A percentile compares a stretch with the other conserved stretches of the same genome.
These are phyloP conservation scores for Buteo buteo DNA, from an alignment of 2,113 vertebrate genomes.

Conservation along the genomic window DNA sequence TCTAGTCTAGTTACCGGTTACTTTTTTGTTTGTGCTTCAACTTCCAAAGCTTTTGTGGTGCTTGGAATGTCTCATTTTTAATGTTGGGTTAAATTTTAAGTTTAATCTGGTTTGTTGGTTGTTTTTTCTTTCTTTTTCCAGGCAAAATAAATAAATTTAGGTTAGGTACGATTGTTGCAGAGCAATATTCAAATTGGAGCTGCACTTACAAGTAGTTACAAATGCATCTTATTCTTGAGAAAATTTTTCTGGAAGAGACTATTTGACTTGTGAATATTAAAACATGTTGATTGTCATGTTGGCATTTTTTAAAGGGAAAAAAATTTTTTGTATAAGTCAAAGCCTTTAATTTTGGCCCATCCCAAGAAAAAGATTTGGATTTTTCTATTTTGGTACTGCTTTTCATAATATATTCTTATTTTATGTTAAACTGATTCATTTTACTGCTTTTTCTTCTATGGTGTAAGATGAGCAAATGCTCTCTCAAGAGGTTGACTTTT, in stretches of 20 bases:
- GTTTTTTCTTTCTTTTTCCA: no score
- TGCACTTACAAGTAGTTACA: not conserved
- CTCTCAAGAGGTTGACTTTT: constrained; percentile 5
- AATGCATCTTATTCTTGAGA: not conserved
- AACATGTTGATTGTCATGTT: not conserved
- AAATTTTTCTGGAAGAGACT: not conserved
- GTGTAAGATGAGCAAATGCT: not conserved
- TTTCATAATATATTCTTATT: constrained; percentile 31
- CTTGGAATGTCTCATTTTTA: not conserved
- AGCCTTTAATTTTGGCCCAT: not conserved
- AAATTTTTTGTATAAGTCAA: not conserved
- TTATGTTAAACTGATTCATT: not conserved
- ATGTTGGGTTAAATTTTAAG: not conserved
- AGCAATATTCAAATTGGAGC: not conserved
- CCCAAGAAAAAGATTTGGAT: not conserved
- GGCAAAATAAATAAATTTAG: not conserved
- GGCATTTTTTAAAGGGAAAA: not conserved
- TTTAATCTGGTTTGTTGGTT: not conserved
- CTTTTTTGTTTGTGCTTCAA: not conserved
- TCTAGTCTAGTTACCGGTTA: not conserved
- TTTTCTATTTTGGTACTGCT: constrained; percentile 10
- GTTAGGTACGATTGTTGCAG: not conserved
- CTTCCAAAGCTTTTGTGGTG: not conserved
- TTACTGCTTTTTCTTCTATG: not conserved
- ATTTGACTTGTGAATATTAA: not conserved